Base-by-base conservation (phyloP, 2,113 vertebrate genomes). In the Paradoxurus hermaphroditus region DNA sequence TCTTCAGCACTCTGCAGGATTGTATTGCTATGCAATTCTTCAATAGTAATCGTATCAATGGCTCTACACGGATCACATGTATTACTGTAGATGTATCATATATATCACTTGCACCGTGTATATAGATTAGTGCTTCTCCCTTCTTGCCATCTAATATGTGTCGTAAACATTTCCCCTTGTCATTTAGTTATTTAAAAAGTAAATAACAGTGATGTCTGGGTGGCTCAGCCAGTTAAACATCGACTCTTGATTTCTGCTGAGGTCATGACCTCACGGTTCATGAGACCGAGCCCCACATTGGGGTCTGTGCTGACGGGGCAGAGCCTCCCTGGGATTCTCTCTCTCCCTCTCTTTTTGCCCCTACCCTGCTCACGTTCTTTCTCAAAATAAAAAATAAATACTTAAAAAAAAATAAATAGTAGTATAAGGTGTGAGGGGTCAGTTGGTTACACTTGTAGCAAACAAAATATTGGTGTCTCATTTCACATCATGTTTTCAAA, bases 401-500 rank as follows among this genome's bases (percentile, higher is more conserved):
- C 21, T 59, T 8, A 23, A 59, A 59, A 29, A 73, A 88, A 75
- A 78, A n/a, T 44, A 68, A 85, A 72, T 31, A n/a, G 34, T 15
- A 75, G 92, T 97, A 86, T n/a, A 77, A 90, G 9, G 72, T 82
- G 36, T 67, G 15, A 59, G 2, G 6, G 62, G 10, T 2, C 16
- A 39, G 25, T n/a, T 87, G 49, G 62, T 84, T 92, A 10, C 36
- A 53, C 53, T 87, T 94, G 51, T 41, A 88, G 86, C 63, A 90
- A 73, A 89, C 13, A 73, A 94, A 94, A 75, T 77, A 95, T 41
- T n/a, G 7, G 41, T 92, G 41, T 62, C 70, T 87, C 21, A 67
- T 41, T 96, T 95, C 51, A 91, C 16, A 11, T 75, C 13, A 89
- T 36, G 5, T 25, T 95, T 44, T 27, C 78, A 96, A 93, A 91